Percentiles rank a stretch among this genome's conserved stretches.
Evolutionary conservation across 2,888 invertebrate species (phyloP).

Genomic region (Agonopterix alstromeriana): DNA sequence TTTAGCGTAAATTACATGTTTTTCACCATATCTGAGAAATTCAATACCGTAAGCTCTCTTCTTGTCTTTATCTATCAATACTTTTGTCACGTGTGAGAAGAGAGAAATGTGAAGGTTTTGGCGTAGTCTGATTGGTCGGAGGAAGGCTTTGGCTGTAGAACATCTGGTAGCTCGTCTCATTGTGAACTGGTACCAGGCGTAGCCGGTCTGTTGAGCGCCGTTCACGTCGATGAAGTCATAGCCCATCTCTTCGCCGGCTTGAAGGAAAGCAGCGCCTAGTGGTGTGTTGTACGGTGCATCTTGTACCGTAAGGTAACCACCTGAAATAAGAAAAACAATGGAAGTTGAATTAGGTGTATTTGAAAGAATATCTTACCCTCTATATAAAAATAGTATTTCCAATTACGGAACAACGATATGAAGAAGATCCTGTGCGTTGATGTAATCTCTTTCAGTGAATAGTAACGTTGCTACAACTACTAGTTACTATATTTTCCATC

Average conservation of each 20-base stretch:
- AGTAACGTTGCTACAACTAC: too few species aligned
- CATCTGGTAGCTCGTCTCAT: constrained; percentile 90
- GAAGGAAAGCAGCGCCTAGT: constrained; percentile 88
- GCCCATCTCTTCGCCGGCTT: constrained; percentile 95
- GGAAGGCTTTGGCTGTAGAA: constrained; percentile 90
- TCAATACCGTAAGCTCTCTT: constrained; percentile 88
- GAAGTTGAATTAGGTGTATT: not conserved
- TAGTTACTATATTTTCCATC: too few species aligned
- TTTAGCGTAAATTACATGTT: constrained; percentile 80
- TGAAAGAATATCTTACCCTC: not conserved
- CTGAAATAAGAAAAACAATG: constrained; percentile 50
- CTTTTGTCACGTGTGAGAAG: constrained; percentile 86
- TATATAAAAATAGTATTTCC: not conserved
- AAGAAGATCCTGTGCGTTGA: too few species aligned
- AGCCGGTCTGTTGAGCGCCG: constrained; percentile 91
- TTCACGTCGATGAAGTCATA: constrained; percentile 92
- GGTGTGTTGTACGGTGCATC: constrained; percentile 89
- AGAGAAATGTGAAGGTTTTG: constrained; percentile 89
- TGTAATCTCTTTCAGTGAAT: too few species aligned
- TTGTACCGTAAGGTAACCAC: constrained; percentile 86
- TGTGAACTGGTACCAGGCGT: constrained; percentile 91
- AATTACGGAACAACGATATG: too few species aligned
- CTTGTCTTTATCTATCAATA: constrained; percentile 82
- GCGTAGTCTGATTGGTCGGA: constrained; percentile 85
- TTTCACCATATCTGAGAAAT: constrained; percentile 81